Conservation (phyloP, 2,888 invertebrate genomes). For the Helobdella robusta region DNA sequence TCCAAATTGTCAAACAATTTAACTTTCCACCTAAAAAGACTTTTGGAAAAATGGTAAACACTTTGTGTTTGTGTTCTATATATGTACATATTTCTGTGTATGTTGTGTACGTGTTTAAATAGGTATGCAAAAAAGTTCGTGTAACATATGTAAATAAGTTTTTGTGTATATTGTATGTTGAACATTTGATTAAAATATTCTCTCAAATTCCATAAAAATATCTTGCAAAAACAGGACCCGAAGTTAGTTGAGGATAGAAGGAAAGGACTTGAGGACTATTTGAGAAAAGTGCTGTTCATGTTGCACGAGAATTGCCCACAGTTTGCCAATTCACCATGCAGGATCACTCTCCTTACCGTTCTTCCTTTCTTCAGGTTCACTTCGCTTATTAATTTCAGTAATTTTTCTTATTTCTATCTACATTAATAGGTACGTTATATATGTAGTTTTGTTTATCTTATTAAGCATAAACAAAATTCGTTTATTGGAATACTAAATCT, state of each 20-base stretch:
- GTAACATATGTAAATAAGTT: no score
- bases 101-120: no score
- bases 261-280: constrained; percentile 72
- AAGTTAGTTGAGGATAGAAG: constrained; percentile 75
- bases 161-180: no score
- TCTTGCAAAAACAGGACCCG: constrained; percentile 49
- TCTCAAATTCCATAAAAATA: no score
- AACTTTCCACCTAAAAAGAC: constrained; percentile 78
- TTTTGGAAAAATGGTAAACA: constrained; percentile 71
- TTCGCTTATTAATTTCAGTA: constrained; percentile 25
- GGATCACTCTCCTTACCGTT: constrained; percentile 66
- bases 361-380: constrained; percentile 69
- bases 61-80: neutral
- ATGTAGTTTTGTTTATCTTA: no score
- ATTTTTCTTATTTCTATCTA: neutral
- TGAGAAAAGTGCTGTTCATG: constrained; percentile 66
- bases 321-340: constrained; percentile 63
- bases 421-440: no score
- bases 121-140: no score
- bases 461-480: no score
- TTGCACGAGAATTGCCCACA: constrained; percentile 57
- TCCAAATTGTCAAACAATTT: constrained; percentile 67
- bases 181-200: no score
- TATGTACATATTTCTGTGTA: neutral
- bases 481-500: no score